Evolutionary conservation across 92 coral and sea anemone genomes (phyloP), one percentile per base, ranked within the genome.

Genomic region (Phenganax stokvisi): DNA sequence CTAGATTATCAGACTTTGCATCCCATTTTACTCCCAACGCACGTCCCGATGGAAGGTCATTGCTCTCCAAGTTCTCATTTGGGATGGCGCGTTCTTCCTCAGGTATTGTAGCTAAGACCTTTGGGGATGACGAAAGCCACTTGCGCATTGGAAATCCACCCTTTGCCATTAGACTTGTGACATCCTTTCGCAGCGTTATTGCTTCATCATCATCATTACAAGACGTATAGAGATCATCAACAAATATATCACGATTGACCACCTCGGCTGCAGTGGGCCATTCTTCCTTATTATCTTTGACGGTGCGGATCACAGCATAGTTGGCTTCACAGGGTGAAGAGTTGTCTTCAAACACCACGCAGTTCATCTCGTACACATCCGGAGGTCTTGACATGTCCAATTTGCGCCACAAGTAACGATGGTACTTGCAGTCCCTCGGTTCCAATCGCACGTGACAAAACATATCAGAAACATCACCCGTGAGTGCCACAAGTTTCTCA

Each of bases 111-210:
- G 81, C 72, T 63, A 73, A 71, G 9, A 83, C 81, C 12, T 83
- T 71, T 30, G 76, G 70, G 7, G 86, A 81, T 28, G 78, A 74
- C 31, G 86, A 86, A 10, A 75, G 51, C 76, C 86, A 86, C 55
- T 82, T 86, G 31, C 79, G 83, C 89, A 86, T 75, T n/a, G 83
- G 86, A 56, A 86, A 86, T 27, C 87, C 86, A 51, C 89, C 89
- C 68, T 76, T 11, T 31, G 89, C 89, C 86, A 82, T 82, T 29
- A 86, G 83, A 67, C 31, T 10, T 15, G 83, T 82, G 52, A 76
- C 86, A 31, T 85, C 80, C 74, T 51, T 58, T 29, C 78, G 76
- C 28, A 84, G 65, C 29, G 57, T 62, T 12, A 60, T 63, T 29
- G 87, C 83, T 77, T 84, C 68, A 54, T 5, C 58, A 16, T 53